phyloP scores from a whole-genome alignment of 2,888 invertebrate genomes.

The Oscheius myriophilus region DNA sequence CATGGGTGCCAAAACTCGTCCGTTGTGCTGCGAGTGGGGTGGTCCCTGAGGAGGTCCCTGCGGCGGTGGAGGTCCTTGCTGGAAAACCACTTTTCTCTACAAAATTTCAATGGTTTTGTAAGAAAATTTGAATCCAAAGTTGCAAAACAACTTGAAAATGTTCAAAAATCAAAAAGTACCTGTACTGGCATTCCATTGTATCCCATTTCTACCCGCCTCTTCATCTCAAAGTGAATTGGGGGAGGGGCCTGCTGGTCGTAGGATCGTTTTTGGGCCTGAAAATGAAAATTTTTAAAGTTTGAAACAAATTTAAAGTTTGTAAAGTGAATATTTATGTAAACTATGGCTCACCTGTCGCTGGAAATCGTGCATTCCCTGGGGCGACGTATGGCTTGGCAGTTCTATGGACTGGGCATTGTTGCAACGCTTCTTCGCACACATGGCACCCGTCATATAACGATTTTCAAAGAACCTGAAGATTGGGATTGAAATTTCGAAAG shows the following conservation, averaged over 20 bases:
- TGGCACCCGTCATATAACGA: conserved; percentile 69
- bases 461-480: conserved; percentile 67
- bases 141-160: not conserved
- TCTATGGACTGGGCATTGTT: conserved; percentile 69
- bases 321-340: not conserved
- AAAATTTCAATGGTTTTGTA: not conserved
- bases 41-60: conserved; percentile 29
- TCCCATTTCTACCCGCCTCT: conserved; percentile 48
- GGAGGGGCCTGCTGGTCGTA: conserved; percentile 42
- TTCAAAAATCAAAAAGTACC: not conserved
- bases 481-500: not conserved
- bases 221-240: conserved; percentile 55
- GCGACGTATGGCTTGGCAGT: conserved; percentile 28
- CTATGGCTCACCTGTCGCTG: conserved; percentile 32
- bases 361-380: conserved; percentile 33
- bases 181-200: conserved; percentile 37
- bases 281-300: not conserved
- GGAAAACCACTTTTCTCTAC: conserved; percentile 4
- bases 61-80: conserved; percentile 34
- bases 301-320: not conserved
- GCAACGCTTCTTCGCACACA: conserved; percentile 70
- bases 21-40: conserved; percentile 21
- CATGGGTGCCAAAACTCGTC: conserved; percentile 25
- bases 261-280: conserved; percentile 50
- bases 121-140: not conserved